These are phyloP conservation scores for Petrocephalus sullivani DNA, from an alignment of 2,797 vertebrate genomes.

Conservation along the genomic window DNA sequence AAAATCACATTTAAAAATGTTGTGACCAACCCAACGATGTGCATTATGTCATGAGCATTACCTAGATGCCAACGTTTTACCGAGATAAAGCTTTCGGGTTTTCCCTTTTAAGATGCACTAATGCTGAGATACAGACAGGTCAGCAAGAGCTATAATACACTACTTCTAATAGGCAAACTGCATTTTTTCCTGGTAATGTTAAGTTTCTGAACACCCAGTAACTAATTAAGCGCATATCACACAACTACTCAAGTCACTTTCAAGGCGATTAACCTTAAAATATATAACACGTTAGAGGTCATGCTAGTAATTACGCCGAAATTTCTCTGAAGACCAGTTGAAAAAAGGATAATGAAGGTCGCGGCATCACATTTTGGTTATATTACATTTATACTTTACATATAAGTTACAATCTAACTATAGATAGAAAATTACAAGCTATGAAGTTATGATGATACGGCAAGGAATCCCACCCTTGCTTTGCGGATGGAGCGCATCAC, in stretches of 20 bases:
- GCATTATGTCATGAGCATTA: neutral
- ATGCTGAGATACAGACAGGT: neutral
- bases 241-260: neutral
- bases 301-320: neutral
- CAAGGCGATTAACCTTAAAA: neutral
- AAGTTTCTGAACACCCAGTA: neutral
- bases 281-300: neutral
- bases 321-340: neutral
- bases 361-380: neutral
- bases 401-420: too few species aligned
- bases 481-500: neutral
- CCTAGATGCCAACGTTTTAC: neutral
- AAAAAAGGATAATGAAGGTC: neutral
- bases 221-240: neutral
- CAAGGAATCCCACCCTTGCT: too few species aligned
- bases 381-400: neutral
- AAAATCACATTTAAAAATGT: neutral
- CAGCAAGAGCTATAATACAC: too few species aligned
- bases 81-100: neutral
- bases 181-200: neutral
- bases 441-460: too few species aligned
- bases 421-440: too few species aligned
- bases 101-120: neutral
- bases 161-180: neutral
- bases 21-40: neutral